Evolutionary conservation across 2,797 vertebrate genomes (phyloP), one percentile per base, ranked within the genome.

Genomic region (Neosilurus mollespiculum): DNA sequence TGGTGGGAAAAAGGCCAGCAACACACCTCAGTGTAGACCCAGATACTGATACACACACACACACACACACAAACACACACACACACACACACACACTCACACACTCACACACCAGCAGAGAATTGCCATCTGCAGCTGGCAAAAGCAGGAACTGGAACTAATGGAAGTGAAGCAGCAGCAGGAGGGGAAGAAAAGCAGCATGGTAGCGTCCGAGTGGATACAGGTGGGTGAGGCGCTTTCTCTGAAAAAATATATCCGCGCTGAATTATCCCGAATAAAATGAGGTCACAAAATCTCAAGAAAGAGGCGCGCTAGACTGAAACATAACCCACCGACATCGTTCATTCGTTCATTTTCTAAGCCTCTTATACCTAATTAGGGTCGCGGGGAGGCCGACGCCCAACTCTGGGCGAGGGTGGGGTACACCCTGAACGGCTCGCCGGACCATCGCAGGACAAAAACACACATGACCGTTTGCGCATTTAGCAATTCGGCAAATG

Each of bases 141-240:
- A 59, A 58, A 67, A 58, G 80, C 84, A 79, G 66, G 26, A 81
- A 20, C 75, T 82, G 49, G 30, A 76, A 67, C 61, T 81, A 65
- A 77, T 30, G 49, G 30, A 69, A 70, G 80, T 82, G 30, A 81
- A 81, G n/a, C 71, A 62, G 58, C 49, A 53, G 81, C 15, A 66
- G 30, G 71, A 66, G 67, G 71, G 20, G 14, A 8, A 15, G n/a
- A 61, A 75, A 58, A 54, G 24, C 51, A 67, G 62, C 66, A 75
- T 20, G 58, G 70, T 64, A 24, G 43, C 30, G 12, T 65, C 61
- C 30, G 10, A 66, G 26, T 66, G 81, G 11, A 72, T 64, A 67
- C 64, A 54, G 64, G 78, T 80, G 65, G 26, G 26, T n/a, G 20
- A 22, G 51, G 26, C 4, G 22, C 49, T 22, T 80, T n/a, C 61